Base-by-base conservation (phyloP, 2,888 invertebrate genomes). In the Tanypteryx hageni region DNA sequence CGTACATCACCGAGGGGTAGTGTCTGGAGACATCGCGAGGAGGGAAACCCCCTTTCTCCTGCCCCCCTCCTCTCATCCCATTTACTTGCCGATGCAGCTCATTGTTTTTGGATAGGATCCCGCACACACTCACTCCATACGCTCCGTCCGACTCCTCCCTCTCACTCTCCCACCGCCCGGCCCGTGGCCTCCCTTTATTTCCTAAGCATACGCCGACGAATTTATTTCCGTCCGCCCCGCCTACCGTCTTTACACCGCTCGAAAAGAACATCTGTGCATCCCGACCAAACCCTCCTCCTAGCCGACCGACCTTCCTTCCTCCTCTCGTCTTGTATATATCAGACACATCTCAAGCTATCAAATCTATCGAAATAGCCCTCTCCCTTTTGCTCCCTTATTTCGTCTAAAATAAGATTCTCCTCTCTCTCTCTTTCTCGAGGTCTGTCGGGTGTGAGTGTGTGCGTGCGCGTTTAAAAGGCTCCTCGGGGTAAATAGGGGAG, bases 291-390 rank as follows among this genome's bases (percentile, higher is more conserved):
- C 27, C 22, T 76, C 76, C 76, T n/a, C 27, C n/a, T 58, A 16
- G n/a, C 85, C 27, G 44, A n/a, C 56, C 31, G 31, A 16, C 58
- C 58, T 22, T 27, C n/a, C 22, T 59, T 58, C 61, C 86, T 57
- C 61, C 86, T 86, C 61, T 59, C 86, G 86, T 86, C 86, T 89
- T 89, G 89, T 89, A 64, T 89, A 89, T 89, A 89, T 89, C 89
- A 89, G 68, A 89, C 89, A 68, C 89, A 89, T 89, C 89, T 89
- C 89, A 64, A 89, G 89, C 89, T 64, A 89, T 89, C 89, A 89
- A 89, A 89, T 89, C 89, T 64, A 89, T 89, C 89, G 89, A 89
- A 89, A 89, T 89, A 89, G 89, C 89, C 89, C 61, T 89, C 68
- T 64, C 89, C 58, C 64, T 89, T 44, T 89, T 44, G 89, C 89